Base-by-base conservation (phyloP, 2,888 invertebrate genomes). In the Alsophila aescularia region DNA sequence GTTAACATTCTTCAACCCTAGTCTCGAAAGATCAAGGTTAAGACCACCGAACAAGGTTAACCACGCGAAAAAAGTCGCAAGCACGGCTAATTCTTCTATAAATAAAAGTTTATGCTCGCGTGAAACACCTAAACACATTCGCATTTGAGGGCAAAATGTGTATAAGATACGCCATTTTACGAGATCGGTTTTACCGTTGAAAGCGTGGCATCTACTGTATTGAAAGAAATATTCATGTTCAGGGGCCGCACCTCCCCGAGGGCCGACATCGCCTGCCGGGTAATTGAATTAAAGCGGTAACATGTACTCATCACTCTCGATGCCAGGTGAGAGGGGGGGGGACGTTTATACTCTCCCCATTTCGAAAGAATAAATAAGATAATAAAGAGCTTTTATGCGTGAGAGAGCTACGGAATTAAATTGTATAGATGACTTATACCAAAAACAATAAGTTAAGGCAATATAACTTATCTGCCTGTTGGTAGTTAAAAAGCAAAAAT, bases 201-300 rank as follows among this genome's bases (percentile, higher is more conserved):
- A 68, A 68, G 58, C 63, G 63, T 68, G 66, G 57, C 66, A 68
- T 67, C 69, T 73, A 64, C 64, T 64, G 62, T 73, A 73, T 72
- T 69, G 67, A 55, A 62, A 66, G 63, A 66, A 65, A 66, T 63
- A 66, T 66, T 66, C 60, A 60, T 61, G 56, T 58, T 60, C 36
- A 49, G 52, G 51, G 59, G 54, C 51, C 62, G 60, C 65, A 60
- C 64, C 65, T 70, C 69, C 69, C 71, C 52, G 35, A 62, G 64
- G 67, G 65, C 56, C 52, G 59, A 65, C 66, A 69, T 63, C 62
- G 64, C 66, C 66, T 51, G 64, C 61, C 66, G 60, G 70, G 72
- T 82, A 82, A 82, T 82, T 81, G 78, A 81, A 81, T 82, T 80
- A 82, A 70, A 75, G 69, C 72, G 64, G 72, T 69, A 70, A 68